A percentile compares a stretch with the other conserved stretches of the same genome.
Evolutionary conservation across 2,113 vertebrate species (phyloP).

Genomic region (Entelurus aequoreus): DNA sequence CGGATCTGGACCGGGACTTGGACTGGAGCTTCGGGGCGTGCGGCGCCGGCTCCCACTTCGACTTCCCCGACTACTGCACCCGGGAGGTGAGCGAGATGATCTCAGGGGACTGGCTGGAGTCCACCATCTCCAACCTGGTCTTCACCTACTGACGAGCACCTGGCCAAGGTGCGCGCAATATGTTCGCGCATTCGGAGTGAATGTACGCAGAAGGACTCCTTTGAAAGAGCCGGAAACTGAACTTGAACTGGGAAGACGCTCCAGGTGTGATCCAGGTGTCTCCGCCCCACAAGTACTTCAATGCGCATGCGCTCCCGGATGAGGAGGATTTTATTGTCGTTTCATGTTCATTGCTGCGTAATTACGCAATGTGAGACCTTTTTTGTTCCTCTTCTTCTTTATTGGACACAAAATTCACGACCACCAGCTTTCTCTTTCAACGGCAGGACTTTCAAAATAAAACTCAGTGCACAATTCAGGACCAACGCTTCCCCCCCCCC

Average conservation of each 20-base stretch:
- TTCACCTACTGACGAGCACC: constrained; percentile 95
- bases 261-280: neutral
- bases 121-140: constrained; percentile 97
- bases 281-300: constrained; percentile 54
- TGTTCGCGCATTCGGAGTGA: constrained; percentile 35
- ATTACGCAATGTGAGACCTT: constrained; percentile 79
- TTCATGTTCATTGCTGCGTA: constrained; percentile 67
- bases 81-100: constrained; percentile 99
- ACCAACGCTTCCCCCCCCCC: constrained; percentile 80
- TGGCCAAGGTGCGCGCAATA: neutral
- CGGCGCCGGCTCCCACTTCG: constrained; percentile 94
- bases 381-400: too few species aligned
- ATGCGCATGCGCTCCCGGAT: constrained; percentile 82
- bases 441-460: constrained; percentile 93
- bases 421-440: constrained; percentile 98
- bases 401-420: constrained; percentile 72
- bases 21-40: constrained; percentile 91
- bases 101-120: constrained; percentile 98
- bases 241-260: constrained; percentile 19
- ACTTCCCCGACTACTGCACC: constrained; percentile 99
- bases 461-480: constrained; percentile 90
- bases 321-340: constrained; percentile 87
- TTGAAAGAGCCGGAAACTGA: constrained; percentile 45
- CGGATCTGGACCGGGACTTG: constrained; percentile 91
- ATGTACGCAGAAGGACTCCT: constrained; percentile 57